Conservation (phyloP, 1,140 invertebrate genomes). For the Helicoverpa armigera region DNA sequence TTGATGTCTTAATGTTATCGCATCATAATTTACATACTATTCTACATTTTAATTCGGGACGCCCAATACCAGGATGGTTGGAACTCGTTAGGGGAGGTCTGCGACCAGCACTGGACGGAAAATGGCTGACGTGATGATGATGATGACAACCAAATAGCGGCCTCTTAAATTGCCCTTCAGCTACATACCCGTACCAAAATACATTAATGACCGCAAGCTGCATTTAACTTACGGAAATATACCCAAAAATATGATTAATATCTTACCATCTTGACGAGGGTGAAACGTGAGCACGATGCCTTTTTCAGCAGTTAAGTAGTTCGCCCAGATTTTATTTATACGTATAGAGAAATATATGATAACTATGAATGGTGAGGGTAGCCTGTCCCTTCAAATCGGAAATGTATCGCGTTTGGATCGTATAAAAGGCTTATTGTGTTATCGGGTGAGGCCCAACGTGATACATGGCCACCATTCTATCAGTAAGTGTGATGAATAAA, state of each 20-base stretch:
- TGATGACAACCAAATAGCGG: no score
- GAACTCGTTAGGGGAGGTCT: no score
- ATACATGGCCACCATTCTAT: background rate
- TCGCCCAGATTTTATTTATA: background rate
- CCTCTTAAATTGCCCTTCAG: no score
- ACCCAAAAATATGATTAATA: background rate
- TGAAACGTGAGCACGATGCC: background rate
- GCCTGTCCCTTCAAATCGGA: conserved; percentile 6
- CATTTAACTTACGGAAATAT: conserved; percentile 3
- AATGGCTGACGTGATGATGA: no score
- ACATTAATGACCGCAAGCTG: background rate
- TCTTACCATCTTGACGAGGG: background rate
- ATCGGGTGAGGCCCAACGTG: conserved; percentile 28
- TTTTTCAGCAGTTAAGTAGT: background rate
- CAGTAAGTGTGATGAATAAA: conserved; percentile 10
- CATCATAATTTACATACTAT: no score
- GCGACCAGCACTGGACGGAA: no score
- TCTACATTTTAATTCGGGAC: no score
- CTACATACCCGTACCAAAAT: no score
- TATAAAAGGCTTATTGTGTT: conserved; percentile 47
- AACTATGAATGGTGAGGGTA: background rate
- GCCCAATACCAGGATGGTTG: no score
- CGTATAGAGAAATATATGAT: no score
- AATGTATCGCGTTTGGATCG: conserved; percentile 9
- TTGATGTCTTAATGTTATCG: no score